Percentiles rank a stretch among this genome's conserved stretches.
These are phyloP conservation scores for Hydrochoerus hydrochaeris DNA, from an alignment of 2,113 vertebrate species.

Conservation along the genomic window DNA sequence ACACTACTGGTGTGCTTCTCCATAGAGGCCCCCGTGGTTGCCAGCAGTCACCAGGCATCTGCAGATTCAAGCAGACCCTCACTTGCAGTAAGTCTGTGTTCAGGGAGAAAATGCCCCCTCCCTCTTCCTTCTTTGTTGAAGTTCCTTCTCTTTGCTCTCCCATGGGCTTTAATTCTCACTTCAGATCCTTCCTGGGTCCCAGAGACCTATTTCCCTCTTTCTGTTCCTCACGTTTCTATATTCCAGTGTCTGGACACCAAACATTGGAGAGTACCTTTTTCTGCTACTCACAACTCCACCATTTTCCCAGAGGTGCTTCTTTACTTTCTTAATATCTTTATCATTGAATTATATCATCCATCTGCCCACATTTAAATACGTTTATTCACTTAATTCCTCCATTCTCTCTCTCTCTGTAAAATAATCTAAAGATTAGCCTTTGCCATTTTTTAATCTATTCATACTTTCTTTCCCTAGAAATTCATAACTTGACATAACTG, in stretches of 20 bases:
- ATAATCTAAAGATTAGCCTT: constrained; percentile 7
- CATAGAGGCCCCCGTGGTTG: background rate
- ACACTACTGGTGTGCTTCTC: background rate
- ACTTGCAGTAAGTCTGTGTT: background rate
- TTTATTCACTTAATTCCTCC: constrained; percentile 18
- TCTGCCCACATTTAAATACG: background rate
- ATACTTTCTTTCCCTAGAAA: background rate
- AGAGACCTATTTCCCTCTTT: background rate
- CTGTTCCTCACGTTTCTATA: background rate
- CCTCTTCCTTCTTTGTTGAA: background rate
- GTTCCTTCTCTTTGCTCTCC: background rate
- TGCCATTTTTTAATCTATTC: background rate
- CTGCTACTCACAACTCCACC: background rate
- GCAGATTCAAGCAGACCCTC: background rate
- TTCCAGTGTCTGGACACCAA: background rate
- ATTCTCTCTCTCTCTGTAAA: background rate
- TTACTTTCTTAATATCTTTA: background rate
- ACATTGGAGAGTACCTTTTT: background rate
- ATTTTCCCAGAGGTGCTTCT: background rate
- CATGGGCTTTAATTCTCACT: background rate
- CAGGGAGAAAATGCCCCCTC: no score
- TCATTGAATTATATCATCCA: background rate
- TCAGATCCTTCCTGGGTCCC: background rate
- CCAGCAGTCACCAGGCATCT: background rate
- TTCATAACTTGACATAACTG: background rate